Percentiles rank a stretch among this genome's conserved stretches.
These are phyloP conservation scores for Nyctereutes procyonoides DNA, from an alignment of 2,113 vertebrate species.

Conservation along the genomic window DNA sequence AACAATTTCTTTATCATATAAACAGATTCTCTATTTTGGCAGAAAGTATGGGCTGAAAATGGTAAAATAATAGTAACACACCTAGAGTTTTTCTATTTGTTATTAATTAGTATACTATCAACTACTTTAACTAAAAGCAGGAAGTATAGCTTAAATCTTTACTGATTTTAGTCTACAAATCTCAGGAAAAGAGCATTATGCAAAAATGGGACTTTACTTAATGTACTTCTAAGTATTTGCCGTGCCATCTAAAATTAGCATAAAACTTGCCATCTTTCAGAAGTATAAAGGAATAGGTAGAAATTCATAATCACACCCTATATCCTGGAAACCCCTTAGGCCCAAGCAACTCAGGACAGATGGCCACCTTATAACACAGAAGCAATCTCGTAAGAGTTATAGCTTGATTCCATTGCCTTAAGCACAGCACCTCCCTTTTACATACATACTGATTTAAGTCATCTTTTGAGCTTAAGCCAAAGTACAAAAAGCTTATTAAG, in stretches of 20 bases:
- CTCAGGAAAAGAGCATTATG: constrained; percentile 14
- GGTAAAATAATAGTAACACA: background rate
- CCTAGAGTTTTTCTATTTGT: background rate
- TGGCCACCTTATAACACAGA: background rate
- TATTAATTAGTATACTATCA: background rate
- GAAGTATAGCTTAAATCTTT: constrained; percentile 39
- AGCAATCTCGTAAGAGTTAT: background rate
- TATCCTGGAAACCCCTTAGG: background rate
- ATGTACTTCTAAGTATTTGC: background rate
- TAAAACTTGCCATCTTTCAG: background rate
- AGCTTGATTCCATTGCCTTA: background rate
- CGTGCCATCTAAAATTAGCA: background rate
- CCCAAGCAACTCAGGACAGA: background rate
- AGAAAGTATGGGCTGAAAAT: background rate
- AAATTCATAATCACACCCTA: background rate
- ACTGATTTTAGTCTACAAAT: background rate
- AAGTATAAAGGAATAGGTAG: background rate
- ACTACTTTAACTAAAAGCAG: constrained; percentile 45
- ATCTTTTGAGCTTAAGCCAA: background rate
- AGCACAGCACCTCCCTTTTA: background rate
- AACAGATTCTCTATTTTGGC: constrained; percentile 29
- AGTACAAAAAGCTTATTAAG: background rate
- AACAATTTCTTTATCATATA: constrained; percentile 31
- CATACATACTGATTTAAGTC: background rate
- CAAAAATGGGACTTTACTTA: background rate